These are phyloP conservation scores for Quadriops clusia DNA, from an alignment of 2,888 invertebrate species.

Conservation along the genomic window DNA sequence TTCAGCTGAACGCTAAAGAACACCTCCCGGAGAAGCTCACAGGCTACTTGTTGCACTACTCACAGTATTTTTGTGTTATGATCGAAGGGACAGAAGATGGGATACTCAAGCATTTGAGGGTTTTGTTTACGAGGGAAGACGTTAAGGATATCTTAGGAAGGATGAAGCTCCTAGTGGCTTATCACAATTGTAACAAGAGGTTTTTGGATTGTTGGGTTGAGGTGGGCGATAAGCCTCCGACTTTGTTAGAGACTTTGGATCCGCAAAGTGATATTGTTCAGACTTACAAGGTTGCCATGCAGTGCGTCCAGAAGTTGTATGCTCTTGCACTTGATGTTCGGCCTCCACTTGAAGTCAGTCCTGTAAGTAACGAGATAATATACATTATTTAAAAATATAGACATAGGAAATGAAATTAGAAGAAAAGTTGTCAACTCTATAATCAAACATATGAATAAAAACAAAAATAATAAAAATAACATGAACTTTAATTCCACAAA, in stretches of 20 bases:
- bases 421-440: no score
- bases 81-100: conserved; percentile 42
- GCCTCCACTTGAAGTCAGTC: no score
- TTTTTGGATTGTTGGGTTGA: conserved; percentile 16
- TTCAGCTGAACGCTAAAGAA: conserved; percentile 17
- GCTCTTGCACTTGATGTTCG: conserved; percentile 11
- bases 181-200: conserved; percentile 35
- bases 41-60: conserved; percentile 15
- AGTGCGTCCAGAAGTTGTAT: conserved; percentile 17
- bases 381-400: no score
- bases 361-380: conserved; percentile 3
- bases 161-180: conserved; percentile 36
- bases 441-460: no score
- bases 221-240: conserved; percentile 35
- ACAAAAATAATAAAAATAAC: no score
- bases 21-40: conserved; percentile 17
- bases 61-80: conserved; percentile 18
- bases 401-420: no score
- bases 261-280: conserved; percentile 16
- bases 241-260: conserved; percentile 38
- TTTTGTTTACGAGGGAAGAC: conserved; percentile 25
- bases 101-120: conserved; percentile 36
- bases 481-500: no score
- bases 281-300: conserved; percentile 12
- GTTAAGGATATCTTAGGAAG: conserved; percentile 25